These are phyloP conservation scores for Danaus chrysippus DNA, from an alignment of 2,888 invertebrate species.

Conservation along the genomic window DNA sequence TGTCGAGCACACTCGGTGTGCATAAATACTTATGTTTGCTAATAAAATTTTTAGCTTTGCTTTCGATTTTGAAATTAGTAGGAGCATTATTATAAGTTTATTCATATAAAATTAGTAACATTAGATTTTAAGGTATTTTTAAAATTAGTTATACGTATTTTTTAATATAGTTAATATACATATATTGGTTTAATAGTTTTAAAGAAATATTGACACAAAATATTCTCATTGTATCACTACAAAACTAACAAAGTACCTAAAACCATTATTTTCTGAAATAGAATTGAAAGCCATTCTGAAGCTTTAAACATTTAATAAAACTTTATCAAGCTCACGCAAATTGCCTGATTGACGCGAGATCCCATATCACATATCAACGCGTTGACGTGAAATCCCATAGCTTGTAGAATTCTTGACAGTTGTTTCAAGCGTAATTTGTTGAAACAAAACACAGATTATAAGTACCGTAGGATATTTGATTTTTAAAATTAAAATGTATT, in stretches of 20 bases:
- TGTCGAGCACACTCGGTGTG: slow-evolving; percentile 15
- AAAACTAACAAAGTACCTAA: background rate
- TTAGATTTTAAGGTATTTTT: background rate
- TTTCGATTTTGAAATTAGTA: slow-evolving; percentile 17
- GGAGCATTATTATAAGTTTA: background rate
- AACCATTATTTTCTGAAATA: background rate
- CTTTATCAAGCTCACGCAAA: slow-evolving; percentile 7
- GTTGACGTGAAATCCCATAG: slow-evolving; percentile 5
- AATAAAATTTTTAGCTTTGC: slow-evolving; percentile 17
- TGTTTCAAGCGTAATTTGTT: background rate
- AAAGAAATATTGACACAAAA: background rate
- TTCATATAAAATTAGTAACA: background rate
- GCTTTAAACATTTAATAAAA: slow-evolving; percentile 5
- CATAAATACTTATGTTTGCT: slow-evolving; percentile 22
- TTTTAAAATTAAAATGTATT: no score
- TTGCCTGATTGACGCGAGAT: slow-evolving; percentile 9
- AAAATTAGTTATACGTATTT: background rate
- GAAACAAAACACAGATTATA: no score
- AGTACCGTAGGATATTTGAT: no score
- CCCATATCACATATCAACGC: slow-evolving; percentile 1
- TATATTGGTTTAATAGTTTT: background rate
- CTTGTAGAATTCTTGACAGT: slow-evolving; percentile 7
- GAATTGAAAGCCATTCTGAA: slow-evolving; percentile 2
- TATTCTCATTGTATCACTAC: background rate
- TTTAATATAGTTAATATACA: background rate